phyloP scores from a whole-genome alignment of 2,113 vertebrate genomes.

The Apteryx mantelli region DNA sequence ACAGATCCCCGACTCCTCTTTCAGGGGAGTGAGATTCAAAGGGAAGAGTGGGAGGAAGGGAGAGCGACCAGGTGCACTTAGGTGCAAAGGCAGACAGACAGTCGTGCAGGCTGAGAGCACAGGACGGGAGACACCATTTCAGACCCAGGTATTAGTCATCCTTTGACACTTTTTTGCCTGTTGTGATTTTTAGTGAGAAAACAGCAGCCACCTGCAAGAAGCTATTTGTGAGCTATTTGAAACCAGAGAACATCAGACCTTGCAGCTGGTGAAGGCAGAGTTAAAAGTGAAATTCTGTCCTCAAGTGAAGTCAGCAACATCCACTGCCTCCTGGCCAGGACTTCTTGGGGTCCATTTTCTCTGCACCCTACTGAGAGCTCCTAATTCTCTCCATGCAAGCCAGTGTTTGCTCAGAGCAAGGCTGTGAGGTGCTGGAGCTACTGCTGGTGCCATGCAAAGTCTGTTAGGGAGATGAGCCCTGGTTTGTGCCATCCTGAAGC shows the following conservation, averaged over 20 bases:
- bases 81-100: too few relatives aligned
- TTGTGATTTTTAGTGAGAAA: neutral
- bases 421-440: too few relatives aligned
- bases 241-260: neutral
- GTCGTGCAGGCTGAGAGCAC: too few relatives aligned
- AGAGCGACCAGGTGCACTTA: too few relatives aligned
- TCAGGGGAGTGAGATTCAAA: too few relatives aligned
- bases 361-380: neutral
- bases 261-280: neutral
- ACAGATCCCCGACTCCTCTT: too few relatives aligned
- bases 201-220: neutral
- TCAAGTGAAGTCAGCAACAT: neutral
- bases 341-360: neutral
- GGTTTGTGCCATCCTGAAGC: neutral
- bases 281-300: neutral
- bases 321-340: neutral
- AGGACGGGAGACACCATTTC: neutral
- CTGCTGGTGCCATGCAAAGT: too few relatives aligned
- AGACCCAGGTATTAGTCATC: neutral
- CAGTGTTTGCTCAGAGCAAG: too few relatives aligned
- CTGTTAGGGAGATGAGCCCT: too few relatives aligned
- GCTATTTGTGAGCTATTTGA: neutral
- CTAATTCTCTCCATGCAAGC: neutral
- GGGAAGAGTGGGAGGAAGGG: too few relatives aligned
- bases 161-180: neutral